phyloP scores from a whole-genome alignment of 2,113 vertebrate genomes.

The Charadrius vociferus region DNA sequence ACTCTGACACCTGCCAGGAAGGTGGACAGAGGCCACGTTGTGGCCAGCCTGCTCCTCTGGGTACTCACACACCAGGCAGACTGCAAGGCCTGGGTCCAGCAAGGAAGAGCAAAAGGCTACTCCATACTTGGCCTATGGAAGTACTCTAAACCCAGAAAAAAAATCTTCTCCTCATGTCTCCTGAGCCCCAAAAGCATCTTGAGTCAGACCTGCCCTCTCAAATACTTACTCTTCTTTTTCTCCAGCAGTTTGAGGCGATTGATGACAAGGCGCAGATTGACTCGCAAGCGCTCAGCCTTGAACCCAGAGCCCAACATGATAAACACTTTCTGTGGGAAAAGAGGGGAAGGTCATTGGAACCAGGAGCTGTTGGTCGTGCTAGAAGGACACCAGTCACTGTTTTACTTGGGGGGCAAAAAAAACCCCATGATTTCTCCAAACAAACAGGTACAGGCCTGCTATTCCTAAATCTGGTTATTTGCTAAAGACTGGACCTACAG shows the following conservation, averaged over 20 bases:
- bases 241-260: constrained; percentile 97
- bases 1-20: not conserved
- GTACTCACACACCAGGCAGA: rapidly evolving
- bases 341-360: not conserved
- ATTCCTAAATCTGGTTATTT: not conserved
- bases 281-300: constrained; percentile 92
- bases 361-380: not conserved
- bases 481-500: not conserved
- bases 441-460: not conserved
- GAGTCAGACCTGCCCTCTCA: not conserved
- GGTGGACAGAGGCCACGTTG: not conserved
- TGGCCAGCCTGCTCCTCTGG: not conserved
- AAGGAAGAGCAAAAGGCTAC: not conserved
- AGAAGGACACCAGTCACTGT: not conserved
- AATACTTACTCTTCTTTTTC: constrained; percentile 97
- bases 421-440: not conserved
- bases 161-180: not conserved
- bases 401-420: rapidly evolving
- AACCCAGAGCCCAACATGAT: constrained; percentile 93
- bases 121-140: not conserved
- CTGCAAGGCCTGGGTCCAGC: not conserved
- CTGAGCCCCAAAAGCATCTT: not conserved
- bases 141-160: not conserved
- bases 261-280: constrained; percentile 95
- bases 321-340: constrained; percentile 37